These are phyloP conservation scores for Noctua comes DNA, from an alignment of 2,888 invertebrate genomes.

Conservation along the genomic window DNA sequence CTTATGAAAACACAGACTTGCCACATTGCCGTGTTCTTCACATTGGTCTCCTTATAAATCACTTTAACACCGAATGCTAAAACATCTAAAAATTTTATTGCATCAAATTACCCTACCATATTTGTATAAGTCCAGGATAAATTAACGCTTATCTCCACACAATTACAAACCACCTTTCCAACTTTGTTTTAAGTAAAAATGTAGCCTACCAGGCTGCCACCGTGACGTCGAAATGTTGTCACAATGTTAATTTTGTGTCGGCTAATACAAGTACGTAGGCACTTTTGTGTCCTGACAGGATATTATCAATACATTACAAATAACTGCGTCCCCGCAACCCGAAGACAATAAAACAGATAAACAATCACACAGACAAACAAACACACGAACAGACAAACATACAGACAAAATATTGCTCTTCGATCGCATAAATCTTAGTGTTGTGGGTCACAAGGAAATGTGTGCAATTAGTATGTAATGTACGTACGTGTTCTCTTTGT, in stretches of 20 bases:
- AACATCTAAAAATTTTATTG: background rate
- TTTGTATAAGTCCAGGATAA: background rate
- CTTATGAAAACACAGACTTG: background rate
- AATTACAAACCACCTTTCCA: no score
- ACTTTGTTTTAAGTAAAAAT: no score
- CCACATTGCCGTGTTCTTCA: background rate
- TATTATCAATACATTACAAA: conserved; percentile 52
- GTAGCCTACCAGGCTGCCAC: background rate
- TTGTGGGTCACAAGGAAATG: conserved; percentile 52
- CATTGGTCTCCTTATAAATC: background rate
- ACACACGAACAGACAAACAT: background rate
- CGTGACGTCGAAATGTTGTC: background rate
- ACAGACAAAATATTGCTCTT: conserved; percentile 39
- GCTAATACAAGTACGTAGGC: conserved; percentile 3
- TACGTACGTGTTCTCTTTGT: conserved; percentile 8
- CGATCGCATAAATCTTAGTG: conserved; percentile 61
- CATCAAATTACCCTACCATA: background rate
- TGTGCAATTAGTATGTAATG: conserved; percentile 25
- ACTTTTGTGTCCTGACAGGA: conserved; percentile 41
- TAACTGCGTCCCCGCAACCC: conserved; percentile 38
- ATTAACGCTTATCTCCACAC: no score
- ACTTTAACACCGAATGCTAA: background rate
- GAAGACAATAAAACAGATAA: conserved; percentile 51
- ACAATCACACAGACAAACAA: conserved; percentile 17
- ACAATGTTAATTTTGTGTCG: conserved; percentile 10